Conservation (phyloP, 1,140 invertebrate species). For the Ips nitidus region DNA sequence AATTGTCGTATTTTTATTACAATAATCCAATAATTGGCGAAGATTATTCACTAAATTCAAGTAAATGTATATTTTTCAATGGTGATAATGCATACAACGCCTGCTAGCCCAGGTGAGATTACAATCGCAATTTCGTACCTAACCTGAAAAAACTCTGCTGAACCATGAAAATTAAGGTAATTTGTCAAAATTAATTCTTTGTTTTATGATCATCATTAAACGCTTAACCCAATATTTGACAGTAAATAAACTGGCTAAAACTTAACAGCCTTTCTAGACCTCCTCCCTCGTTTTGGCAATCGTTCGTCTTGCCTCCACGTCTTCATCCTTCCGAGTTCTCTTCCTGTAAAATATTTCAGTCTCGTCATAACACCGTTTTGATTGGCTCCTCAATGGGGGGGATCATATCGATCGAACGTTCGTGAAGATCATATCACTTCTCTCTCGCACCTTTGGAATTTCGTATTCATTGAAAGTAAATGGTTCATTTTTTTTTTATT, state of each 20-base stretch:
- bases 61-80: too few relatives aligned
- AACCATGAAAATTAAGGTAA: too few relatives aligned
- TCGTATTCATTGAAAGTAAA: conserved; percentile 39
- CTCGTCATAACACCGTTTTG: conserved; percentile 29
- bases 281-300: neutral
- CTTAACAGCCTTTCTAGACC: conserved; percentile 15
- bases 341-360: conserved; percentile 19
- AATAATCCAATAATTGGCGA: too few relatives aligned
- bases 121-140: too few relatives aligned
- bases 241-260: conserved; percentile 3
- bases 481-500: neutral
- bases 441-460: conserved; percentile 23
- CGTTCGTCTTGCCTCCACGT: conserved; percentile 9
- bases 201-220: too few relatives aligned
- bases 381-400: conserved; percentile 23
- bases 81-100: too few relatives aligned
- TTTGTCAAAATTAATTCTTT: too few relatives aligned
- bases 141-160: too few relatives aligned
- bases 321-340: conserved; percentile 14
- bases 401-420: conserved; percentile 21
- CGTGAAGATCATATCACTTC: conserved; percentile 16
- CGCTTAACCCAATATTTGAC: neutral
- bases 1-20: too few relatives aligned
- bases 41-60: too few relatives aligned
- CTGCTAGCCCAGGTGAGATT: too few relatives aligned